These are phyloP conservation scores for Corbicula japonica DNA, from an alignment of 2,888 invertebrate species.

Conservation along the genomic window DNA sequence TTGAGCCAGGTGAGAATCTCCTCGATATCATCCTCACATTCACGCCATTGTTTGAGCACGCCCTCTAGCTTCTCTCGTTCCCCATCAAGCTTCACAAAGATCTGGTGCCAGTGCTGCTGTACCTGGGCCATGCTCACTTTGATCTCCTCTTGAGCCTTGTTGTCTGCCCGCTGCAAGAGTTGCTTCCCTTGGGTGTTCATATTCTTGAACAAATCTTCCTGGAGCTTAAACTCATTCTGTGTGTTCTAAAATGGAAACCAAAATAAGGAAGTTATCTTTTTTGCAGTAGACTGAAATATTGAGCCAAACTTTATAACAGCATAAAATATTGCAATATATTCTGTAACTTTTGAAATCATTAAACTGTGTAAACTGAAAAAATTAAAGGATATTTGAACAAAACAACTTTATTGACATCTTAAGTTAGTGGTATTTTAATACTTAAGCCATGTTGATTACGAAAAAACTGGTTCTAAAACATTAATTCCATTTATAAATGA, in stretches of 20 bases:
- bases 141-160: slow-evolving; percentile 71
- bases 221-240: slow-evolving; percentile 78
- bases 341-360: no score
- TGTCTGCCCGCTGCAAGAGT: slow-evolving; percentile 77
- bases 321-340: no score
- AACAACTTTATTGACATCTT: no score
- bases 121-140: slow-evolving; percentile 73
- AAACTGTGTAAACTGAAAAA: no score
- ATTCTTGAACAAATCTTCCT: slow-evolving; percentile 80
- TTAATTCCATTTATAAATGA: no score
- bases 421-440: no score
- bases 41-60: slow-evolving; percentile 79
- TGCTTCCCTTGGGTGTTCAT: slow-evolving; percentile 77
- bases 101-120: slow-evolving; percentile 75
- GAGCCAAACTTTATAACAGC: no score
- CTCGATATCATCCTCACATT: slow-evolving; percentile 83
- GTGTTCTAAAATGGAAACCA: slow-evolving; percentile 66
- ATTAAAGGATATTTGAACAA: no score
- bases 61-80: slow-evolving; percentile 77
- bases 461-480: no score
- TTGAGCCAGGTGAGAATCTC: slow-evolving; percentile 83
- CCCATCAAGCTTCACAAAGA: slow-evolving; percentile 74
- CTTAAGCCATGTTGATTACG: no score
- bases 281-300: no score
- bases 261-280: no score